Evolutionary conservation across 2,888 invertebrate species (phyloP), one percentile per base, ranked within the genome.

Genomic region (Hyalella azteca): DNA sequence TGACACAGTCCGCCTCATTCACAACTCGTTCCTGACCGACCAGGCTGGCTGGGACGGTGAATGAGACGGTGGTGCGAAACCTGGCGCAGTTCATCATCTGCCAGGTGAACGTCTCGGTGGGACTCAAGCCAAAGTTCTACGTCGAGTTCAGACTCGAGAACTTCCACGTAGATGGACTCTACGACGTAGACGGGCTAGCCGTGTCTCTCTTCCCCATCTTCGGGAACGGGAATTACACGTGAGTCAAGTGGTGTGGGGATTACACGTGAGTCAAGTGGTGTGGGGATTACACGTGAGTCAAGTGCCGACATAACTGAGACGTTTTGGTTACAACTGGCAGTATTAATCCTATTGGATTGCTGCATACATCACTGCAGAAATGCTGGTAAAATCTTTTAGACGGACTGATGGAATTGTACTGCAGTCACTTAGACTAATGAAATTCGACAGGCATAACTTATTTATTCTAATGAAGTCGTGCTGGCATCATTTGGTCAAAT

Each of bases 11-110:
- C n/a, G n/a, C n/a, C n/a, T n/a, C n/a, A n/a, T n/a, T n/a, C n/a
- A n/a, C n/a, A n/a, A n/a, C n/a, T n/a, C n/a, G n/a, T n/a, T n/a
- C n/a, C n/a, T n/a, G n/a, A n/a, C n/a, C n/a, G n/a, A n/a, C n/a
- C 60, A 82, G 82, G 73, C 41, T 82, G 59, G 82, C 80, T 15
- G 79, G 78, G 2, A 19, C 15, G n/a, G 73, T 82, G 73, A 60
- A 80, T 29, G 73, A 79, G 22, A 80, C 80, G 0, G 4, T 19
- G 19, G 75, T 82, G 2, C 39, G 22, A 22, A 77, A 82, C 41
- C 19, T 82, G 40, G 66, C 80, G 11, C 40, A 77, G 79, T 82
- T 59, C 79, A 49, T 82, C 77, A 60, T 80, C 39, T 82, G 82
- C 41, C 73, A 76, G 15, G 39, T 82, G 19, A 80, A 82, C 75